These are phyloP conservation scores for Falco novaeseelandiae DNA, from an alignment of 2,797 vertebrate genomes.

Conservation along the genomic window DNA sequence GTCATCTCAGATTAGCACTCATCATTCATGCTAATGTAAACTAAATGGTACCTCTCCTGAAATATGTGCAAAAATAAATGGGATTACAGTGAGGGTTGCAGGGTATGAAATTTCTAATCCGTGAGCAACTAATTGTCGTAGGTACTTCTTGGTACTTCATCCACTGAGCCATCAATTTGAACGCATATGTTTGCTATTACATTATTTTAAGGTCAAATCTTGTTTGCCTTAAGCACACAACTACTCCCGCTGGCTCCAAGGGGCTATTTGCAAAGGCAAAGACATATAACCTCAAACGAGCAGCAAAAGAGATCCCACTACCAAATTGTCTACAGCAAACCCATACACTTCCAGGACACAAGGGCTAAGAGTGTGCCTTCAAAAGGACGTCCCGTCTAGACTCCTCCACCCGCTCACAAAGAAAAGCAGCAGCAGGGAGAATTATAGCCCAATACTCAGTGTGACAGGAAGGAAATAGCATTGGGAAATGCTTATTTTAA, in stretches of 20 bases:
- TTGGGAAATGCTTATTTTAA: conserved; percentile 63
- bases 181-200: not conserved
- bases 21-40: conserved; percentile 48
- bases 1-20: conserved; percentile 47
- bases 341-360: not conserved
- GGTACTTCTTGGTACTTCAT: not conserved
- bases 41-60: conserved; percentile 27
- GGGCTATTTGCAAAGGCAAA: not conserved
- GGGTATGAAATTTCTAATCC: not conserved
- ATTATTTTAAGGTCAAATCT: not conserved
- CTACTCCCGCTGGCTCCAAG: not conserved
- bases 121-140: not conserved
- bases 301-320: not conserved
- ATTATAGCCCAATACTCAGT: conserved; percentile 39
- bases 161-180: not conserved
- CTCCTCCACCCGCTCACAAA: not conserved
- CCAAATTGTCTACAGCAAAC: not conserved
- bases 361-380: rapidly evolving
- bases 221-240: conserved; percentile 24
- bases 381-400: not conserved
- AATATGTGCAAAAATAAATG: conserved; percentile 17
- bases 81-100: conserved; percentile 27
- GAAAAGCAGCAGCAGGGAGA: conserved; percentile 14
- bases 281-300: not conserved
- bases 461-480: conserved; percentile 60